A percentile compares a stretch with the other conserved stretches of the same genome.
Conservation (phyloP, 2,797 vertebrate genomes). For the Anableps anableps region DNA sequence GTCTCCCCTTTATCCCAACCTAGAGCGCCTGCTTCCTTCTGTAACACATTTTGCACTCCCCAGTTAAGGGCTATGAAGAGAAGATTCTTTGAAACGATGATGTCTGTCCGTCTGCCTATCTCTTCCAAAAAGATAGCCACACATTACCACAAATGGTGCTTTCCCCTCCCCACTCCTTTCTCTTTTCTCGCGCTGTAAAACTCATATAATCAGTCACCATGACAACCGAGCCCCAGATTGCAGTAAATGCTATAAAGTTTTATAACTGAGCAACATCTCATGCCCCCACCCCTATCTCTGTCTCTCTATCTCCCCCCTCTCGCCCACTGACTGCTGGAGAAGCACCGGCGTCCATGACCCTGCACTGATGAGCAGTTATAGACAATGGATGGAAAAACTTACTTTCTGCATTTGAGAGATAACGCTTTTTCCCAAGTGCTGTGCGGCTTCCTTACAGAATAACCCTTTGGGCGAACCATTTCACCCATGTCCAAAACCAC, state of each 20-base stretch:
- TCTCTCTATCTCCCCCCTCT: constrained; percentile 1
- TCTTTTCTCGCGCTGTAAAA: constrained; percentile 48
- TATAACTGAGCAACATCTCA: constrained; percentile 67
- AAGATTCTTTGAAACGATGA: neutral
- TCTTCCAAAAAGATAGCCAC: neutral
- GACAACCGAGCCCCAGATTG: constrained; percentile 75
- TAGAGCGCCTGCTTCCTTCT: no score
- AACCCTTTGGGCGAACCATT: no score
- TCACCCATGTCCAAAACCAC: no score
- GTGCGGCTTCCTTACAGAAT: no score
- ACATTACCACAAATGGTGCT: constrained; percentile 49
- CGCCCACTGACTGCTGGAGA: neutral
- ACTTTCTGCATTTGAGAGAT: no score
- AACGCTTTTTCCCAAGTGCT: no score
- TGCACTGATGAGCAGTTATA: no score
- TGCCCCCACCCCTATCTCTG: constrained; percentile 10
- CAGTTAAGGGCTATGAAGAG: no score
- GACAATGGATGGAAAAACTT: no score
- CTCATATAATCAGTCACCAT: constrained; percentile 80
- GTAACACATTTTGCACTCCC: no score
- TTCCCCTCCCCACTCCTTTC: constrained; percentile 3
- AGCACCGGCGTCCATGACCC: no score
- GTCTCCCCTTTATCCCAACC: no score
- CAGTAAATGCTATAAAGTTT: constrained; percentile 80
- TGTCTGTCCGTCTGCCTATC: neutral